A percentile compares a stretch with the other conserved stretches of the same genome.
Conservation (phyloP, 2,888 invertebrate genomes). For the Acrocyrtus sp. region DNA sequence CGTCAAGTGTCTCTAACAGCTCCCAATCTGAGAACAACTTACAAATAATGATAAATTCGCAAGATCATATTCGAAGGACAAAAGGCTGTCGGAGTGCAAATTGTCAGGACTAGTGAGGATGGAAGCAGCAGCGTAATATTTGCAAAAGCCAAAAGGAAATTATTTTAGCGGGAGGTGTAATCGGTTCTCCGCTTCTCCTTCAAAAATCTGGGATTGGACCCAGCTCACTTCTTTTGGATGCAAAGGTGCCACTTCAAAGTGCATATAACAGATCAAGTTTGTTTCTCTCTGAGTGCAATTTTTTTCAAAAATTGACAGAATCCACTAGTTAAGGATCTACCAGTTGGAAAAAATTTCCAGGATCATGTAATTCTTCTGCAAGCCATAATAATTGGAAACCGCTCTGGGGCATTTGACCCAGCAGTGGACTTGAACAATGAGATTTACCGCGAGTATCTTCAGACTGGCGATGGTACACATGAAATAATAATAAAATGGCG, state of each 20-base stretch:
- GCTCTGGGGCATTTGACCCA: constrained; percentile 3
- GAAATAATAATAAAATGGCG: background rate
- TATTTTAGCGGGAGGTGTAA: constrained; percentile 9
- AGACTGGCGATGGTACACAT: constrained; percentile 21
- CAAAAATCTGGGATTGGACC: constrained; percentile 24
- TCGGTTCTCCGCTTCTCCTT: background rate
- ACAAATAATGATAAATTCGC: background rate
- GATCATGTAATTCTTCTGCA: constrained; percentile 35
- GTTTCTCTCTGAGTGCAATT: no score
- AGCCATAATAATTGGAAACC: constrained; percentile 16
- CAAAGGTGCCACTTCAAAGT: no score
- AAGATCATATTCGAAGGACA: background rate
- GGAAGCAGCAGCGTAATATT: background rate
- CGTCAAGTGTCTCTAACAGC: background rate
- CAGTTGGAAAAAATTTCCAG: constrained; percentile 47
- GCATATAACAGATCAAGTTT: no score
- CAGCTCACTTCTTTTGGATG: background rate
- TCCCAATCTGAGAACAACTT: background rate
- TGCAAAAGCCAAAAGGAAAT: constrained; percentile 6
- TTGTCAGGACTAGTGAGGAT: background rate
- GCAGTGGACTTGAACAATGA: constrained; percentile 19
- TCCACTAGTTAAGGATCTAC: constrained; percentile 27
- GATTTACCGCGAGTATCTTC: constrained; percentile 7
- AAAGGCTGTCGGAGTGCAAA: constrained; percentile 4
- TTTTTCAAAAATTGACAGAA: no score